Conservation (phyloP, 2,888 invertebrate genomes). For the Cremastobaeus sp. region DNA sequence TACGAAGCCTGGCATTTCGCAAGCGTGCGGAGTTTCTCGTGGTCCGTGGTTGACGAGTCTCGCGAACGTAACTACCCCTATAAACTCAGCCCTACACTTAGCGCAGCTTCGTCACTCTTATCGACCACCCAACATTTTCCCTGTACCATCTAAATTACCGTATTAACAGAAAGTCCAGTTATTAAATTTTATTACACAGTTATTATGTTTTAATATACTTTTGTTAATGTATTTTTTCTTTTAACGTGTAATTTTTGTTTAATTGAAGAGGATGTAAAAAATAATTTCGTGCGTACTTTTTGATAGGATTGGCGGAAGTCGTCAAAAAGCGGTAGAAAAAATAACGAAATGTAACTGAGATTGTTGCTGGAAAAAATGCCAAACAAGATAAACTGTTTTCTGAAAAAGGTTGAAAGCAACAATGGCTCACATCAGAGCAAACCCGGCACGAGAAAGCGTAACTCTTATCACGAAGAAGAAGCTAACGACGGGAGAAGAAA, state of each 20-base stretch:
- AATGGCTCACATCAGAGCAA: slow-evolving; percentile 32
- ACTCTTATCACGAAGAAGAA: slow-evolving; percentile 73
- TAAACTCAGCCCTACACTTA: slow-evolving; percentile 64
- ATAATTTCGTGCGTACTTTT: too few species aligned
- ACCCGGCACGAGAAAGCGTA: slow-evolving; percentile 54
- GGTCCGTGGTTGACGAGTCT: slow-evolving; percentile 62
- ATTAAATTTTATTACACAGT: slow-evolving; percentile 27
- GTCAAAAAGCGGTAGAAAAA: too few species aligned
- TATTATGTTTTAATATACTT: slow-evolving; percentile 7
- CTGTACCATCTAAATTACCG: slow-evolving; percentile 38
- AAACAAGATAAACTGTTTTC: slow-evolving; percentile 44
- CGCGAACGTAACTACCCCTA: slow-evolving; percentile 65
- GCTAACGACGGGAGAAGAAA: slow-evolving; percentile 71
- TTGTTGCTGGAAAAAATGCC: slow-evolving; percentile 32
- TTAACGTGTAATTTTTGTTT: not conserved
- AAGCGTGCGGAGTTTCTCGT: slow-evolving; percentile 43
- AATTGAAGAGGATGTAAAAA: too few species aligned
- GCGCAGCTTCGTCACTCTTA: slow-evolving; percentile 60
- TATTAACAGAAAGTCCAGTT: slow-evolving; percentile 38
- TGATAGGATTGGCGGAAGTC: too few species aligned
- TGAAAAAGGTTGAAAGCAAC: slow-evolving; percentile 40
- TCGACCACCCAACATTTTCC: slow-evolving; percentile 57
- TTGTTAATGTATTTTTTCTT: not conserved
- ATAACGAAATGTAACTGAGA: too few species aligned
- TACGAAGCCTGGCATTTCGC: slow-evolving; percentile 45